phyloP scores from a whole-genome alignment of 92 coral and sea anemone genomes.

The Muricea muricata region DNA sequence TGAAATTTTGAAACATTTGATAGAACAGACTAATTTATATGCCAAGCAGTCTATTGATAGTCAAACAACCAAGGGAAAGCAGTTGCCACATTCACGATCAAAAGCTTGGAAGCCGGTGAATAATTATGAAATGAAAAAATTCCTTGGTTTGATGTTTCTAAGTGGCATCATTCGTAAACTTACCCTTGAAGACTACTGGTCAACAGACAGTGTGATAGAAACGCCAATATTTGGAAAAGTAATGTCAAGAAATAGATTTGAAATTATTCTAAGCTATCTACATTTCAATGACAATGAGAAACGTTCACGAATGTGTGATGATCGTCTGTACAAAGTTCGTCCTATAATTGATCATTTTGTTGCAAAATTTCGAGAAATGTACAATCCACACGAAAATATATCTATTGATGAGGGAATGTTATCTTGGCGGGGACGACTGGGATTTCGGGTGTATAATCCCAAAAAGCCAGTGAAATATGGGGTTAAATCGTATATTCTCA shows the following conservation, averaged over 20 bases:
- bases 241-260: constrained; percentile 32
- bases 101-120: constrained; percentile 20
- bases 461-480: too few species aligned
- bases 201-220: constrained; percentile 8
- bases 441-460: constrained; percentile 34
- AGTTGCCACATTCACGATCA: neutral
- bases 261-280: constrained; percentile 18
- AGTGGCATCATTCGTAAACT: constrained; percentile 19
- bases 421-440: constrained; percentile 27
- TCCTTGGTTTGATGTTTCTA: constrained; percentile 35
- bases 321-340: constrained; percentile 44
- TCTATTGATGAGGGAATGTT: too few species aligned
- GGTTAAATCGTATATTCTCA: constrained; percentile 15
- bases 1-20: neutral
- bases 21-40: constrained; percentile 18
- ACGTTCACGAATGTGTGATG: constrained; percentile 5
- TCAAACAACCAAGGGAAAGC: neutral
- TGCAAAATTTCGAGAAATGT: constrained; percentile 8
- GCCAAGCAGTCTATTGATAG: constrained; percentile 28
- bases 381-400: neutral
- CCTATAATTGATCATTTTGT: constrained; percentile 16
- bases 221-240: constrained; percentile 15
- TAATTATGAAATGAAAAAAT: neutral
- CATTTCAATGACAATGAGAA: constrained; percentile 30
- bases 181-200: constrained; percentile 23